Evolutionary conservation across 30 jellyfish, hydroid and myxozoan species (phyloP).

Genomic region (Hydra vulgaris): DNA sequence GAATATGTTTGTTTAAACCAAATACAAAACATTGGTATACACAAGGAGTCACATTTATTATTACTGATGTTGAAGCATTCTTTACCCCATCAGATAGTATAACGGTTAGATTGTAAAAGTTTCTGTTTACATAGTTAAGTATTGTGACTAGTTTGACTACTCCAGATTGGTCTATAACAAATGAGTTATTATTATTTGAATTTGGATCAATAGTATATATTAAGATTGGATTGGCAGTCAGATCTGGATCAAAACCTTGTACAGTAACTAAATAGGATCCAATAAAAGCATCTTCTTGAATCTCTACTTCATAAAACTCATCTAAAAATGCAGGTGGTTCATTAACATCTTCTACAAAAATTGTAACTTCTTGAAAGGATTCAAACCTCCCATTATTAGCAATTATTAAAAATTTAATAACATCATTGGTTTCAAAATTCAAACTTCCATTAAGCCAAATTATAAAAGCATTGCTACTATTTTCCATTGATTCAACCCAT

Average conservation of each 20-base stretch:
- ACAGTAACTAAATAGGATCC: constrained; percentile 2
- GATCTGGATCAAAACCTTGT: not conserved
- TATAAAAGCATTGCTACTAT: not conserved
- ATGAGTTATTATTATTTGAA: not conserved
- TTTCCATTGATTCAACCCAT: not conserved
- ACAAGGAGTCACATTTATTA: not conserved
- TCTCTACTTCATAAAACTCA: not conserved
- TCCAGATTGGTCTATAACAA: constrained; percentile 12
- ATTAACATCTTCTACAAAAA: constrained; percentile 1
- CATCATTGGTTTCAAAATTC: not conserved
- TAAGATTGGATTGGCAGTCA: not conserved
- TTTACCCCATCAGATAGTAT: not conserved
- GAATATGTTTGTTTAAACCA: not conserved
- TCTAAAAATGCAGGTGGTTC: constrained; percentile 18
- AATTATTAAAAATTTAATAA: not conserved
- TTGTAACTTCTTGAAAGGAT: not conserved
- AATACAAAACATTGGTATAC: not conserved
- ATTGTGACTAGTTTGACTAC: not conserved
- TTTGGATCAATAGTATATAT: not conserved
- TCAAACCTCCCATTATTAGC: constrained; percentile 8
- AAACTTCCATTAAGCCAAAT: not conserved
- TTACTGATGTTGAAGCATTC: not conserved
- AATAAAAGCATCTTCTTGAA: constrained; percentile 5
- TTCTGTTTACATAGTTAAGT: constrained; percentile 7
- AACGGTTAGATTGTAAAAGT: not conserved